Evolutionary conservation across 1,140 invertebrate species (phyloP), one percentile per base, ranked within the genome.

Genomic region (Colletes gigas): DNA sequence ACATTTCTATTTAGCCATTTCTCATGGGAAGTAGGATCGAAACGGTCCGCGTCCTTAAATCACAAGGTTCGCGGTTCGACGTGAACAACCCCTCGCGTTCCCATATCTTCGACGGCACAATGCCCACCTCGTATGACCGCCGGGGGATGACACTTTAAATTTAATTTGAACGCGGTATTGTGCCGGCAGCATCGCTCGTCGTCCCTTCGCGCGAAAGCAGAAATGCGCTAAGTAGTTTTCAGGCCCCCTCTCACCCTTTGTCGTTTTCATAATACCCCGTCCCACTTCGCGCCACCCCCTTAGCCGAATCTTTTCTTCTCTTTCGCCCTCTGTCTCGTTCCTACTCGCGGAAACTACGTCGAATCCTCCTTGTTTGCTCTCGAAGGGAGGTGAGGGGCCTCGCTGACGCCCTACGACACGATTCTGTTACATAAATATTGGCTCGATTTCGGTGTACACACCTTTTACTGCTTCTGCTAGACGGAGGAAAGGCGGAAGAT

Each of bases 401-500:
- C 65, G 57, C 59, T 70, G 59, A 30, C 84, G 70, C 68, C 60
- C 60, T 70, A 82, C 81, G 71, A 76, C 78, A 68, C 66, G 84
- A 86, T 87, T 87, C 82, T 84, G 86, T 87, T 87, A 87, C 84
- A 87, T 87, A 87, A 87, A 87, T 87, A 87, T 87, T 87, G 86
- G 85, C 84, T 87, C 85, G 74, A 87, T 87, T 87, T 87, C 85
- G 85, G 50, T 69, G 84, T 76, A 76, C 72, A 86, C 84, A 86
- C 83, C 84, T 86, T 86, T 86, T 82, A 84, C 78, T 78, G 62
- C 21, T 15, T 54, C 71, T 67, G 65, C 66, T 65, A 60, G 50
- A 65, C 55, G 19, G n/a, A 10, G 44, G 69, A 54, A 44, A 54
- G 67, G 50, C 9, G 50, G 50, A 76, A 76, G 44, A 47, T 47